Conservation (phyloP, 2,888 invertebrate genomes). For the Hypercompe scribonia region DNA sequence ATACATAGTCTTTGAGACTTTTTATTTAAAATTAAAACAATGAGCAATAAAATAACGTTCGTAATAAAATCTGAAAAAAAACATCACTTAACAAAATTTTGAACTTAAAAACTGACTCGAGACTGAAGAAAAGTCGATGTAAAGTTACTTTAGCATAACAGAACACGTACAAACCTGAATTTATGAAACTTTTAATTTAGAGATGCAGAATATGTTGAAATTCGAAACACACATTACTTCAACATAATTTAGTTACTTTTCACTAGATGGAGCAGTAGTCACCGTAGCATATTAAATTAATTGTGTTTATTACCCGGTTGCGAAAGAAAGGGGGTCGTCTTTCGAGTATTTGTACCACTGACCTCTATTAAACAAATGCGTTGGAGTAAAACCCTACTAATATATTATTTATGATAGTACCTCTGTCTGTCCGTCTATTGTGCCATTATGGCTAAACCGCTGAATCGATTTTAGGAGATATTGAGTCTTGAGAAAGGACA, state of each 20-base stretch:
- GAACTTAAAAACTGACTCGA: background rate
- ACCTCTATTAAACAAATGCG: background rate
- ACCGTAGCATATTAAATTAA: background rate
- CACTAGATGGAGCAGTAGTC: background rate
- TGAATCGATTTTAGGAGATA: no score
- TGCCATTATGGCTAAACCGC: no score
- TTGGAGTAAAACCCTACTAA: background rate
- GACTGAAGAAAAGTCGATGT: background rate
- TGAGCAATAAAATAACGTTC: slow-evolving; percentile 20
- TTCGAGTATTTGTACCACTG: background rate
- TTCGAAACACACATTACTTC: background rate
- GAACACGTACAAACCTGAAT: background rate
- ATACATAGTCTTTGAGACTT: slow-evolving; percentile 53
- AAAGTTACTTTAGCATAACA: background rate
- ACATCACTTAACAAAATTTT: background rate
- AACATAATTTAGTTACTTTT: background rate
- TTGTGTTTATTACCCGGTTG: background rate
- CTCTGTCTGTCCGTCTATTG: no score
- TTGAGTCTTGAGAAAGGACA: no score
- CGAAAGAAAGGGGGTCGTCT: background rate
- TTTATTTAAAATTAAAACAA: slow-evolving; percentile 39
- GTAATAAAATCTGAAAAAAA: slow-evolving; percentile 8
- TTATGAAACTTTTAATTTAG: background rate
- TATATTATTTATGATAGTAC: no score
- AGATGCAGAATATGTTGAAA: background rate